Conservation (phyloP, 2,113 vertebrate genomes). For the Rhinogobius similis region DNA sequence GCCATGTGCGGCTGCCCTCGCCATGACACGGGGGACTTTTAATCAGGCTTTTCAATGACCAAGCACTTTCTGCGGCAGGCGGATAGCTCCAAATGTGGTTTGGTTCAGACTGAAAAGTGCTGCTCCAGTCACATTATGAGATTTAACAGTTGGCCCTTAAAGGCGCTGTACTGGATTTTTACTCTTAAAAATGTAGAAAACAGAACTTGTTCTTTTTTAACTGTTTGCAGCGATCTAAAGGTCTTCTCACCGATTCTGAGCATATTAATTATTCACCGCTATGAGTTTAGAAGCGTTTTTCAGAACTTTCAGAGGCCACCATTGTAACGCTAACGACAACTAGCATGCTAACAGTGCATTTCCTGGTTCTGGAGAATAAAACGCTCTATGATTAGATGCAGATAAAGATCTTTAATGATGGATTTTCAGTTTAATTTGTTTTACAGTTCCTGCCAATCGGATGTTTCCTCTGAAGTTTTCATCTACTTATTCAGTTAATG, state of each 20-base stretch:
- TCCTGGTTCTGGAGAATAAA: too few species aligned
- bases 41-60: slow-evolving; percentile 63
- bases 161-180: too few species aligned
- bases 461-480: neutral
- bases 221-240: too few species aligned
- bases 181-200: too few species aligned
- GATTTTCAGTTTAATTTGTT: neutral
- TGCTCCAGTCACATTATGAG: neutral
- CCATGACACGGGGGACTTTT: slow-evolving; percentile 46
- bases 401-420: neutral
- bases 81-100: slow-evolving; percentile 18
- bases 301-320: too few species aligned
- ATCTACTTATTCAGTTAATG: neutral
- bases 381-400: too few species aligned
- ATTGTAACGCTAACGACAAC: too few species aligned
- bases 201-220: too few species aligned
- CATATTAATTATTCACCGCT: too few species aligned
- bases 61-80: slow-evolving; percentile 54
- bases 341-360: too few species aligned
- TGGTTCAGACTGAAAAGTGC: neutral
- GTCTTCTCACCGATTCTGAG: too few species aligned
- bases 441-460: neutral
- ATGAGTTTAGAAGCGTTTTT: too few species aligned
- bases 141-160: neutral
- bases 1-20: slow-evolving; percentile 8